Percentiles rank a stretch among this genome's conserved stretches.
phyloP scores from a whole-genome alignment of 2,888 invertebrate species.

The Ethmia dodecea region DNA sequence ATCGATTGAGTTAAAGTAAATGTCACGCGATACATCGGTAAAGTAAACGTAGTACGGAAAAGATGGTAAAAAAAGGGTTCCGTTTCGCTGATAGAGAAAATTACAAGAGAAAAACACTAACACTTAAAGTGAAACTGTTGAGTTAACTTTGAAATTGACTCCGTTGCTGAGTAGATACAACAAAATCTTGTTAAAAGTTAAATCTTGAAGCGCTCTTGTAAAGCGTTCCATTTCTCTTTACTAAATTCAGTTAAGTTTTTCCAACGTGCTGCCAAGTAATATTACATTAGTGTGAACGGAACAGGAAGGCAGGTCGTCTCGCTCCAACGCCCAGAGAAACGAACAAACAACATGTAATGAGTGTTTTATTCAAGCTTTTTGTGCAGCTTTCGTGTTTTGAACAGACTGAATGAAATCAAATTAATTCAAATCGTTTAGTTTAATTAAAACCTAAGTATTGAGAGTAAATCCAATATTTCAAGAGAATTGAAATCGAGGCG shows the following conservation, averaged over 20 bases:
- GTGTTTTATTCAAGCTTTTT: constrained; percentile 55
- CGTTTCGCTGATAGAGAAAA: constrained; percentile 4
- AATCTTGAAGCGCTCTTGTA: no score
- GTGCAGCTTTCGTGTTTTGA: constrained; percentile 41
- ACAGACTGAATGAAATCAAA: constrained; percentile 37
- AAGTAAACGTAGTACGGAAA: constrained; percentile 19
- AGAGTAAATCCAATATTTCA: no score
- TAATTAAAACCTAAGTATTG: neutral
- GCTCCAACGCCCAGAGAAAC: constrained; percentile 41
- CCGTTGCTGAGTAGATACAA: no score
- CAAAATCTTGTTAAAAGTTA: no score
- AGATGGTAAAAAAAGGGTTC: constrained; percentile 16
- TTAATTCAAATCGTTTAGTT: constrained; percentile 3
- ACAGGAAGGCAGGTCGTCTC: constrained; percentile 52
- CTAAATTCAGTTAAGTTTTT: no score
- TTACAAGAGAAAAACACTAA: neutral
- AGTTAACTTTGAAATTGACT: no score
- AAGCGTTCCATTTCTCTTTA: no score
- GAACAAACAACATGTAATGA: constrained; percentile 57
- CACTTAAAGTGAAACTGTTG: neutral
- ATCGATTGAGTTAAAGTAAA: no score
- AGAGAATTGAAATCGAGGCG: neutral
- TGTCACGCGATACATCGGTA: constrained; percentile 15
- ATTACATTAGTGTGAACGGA: no score
- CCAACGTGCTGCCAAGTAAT: no score